phyloP scores from a whole-genome alignment of 2,888 invertebrate species.

The Lepidochitona cinerea region DNA sequence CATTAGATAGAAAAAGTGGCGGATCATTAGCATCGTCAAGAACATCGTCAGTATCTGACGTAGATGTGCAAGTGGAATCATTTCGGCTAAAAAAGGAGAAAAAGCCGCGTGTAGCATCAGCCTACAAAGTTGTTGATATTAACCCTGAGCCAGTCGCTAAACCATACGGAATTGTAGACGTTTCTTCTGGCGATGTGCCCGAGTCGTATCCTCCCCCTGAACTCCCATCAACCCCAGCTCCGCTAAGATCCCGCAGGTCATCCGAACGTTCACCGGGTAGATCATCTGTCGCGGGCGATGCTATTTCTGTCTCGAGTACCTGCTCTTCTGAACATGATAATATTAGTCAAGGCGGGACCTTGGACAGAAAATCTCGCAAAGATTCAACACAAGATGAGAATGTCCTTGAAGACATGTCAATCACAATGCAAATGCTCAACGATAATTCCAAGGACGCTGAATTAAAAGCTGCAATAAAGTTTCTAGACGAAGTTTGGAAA shows the following conservation, averaged over 20 bases:
- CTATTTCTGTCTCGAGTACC: neutral
- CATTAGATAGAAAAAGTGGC: neutral
- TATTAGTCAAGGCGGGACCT: slow-evolving; percentile 2
- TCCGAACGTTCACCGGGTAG: neutral
- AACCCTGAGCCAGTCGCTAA: slow-evolving; percentile 16
- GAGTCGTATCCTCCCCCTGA: slow-evolving; percentile 9
- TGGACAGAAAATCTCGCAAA: slow-evolving; percentile 1
- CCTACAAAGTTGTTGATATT: slow-evolving; percentile 24
- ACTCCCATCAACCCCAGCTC: slow-evolving; percentile 11
- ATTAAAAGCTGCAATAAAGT: neutral
- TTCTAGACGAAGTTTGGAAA: slow-evolving; percentile 1
- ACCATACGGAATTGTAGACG: slow-evolving; percentile 17
- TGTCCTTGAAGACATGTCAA: neutral
- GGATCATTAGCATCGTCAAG: slow-evolving; percentile 14
- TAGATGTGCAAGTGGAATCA: neutral
- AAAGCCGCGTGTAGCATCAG: slow-evolving; percentile 13
- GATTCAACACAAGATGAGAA: neutral
- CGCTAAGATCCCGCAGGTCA: neutral
- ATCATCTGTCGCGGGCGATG: neutral
- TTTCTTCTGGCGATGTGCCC: neutral
- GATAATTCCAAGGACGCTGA: neutral
- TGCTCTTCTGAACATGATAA: neutral
- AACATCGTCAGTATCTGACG: slow-evolving; percentile 21
- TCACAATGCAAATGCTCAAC: neutral
- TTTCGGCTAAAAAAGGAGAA: slow-evolving; percentile 5